Conservation (phyloP, 2,888 invertebrate genomes). For the Spisula solida region DNA sequence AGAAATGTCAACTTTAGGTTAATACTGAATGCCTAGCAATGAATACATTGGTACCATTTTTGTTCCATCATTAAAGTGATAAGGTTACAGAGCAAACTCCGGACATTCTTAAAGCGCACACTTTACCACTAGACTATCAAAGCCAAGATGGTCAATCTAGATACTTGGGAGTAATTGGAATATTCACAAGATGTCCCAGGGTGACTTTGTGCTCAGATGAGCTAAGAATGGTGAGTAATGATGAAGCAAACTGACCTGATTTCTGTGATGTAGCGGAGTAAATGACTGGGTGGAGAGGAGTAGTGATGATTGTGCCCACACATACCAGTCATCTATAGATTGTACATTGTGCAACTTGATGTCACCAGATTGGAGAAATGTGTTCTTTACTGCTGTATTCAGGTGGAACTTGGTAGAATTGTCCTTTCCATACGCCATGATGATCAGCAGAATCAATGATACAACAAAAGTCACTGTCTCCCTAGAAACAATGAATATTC, state of each 20-base stretch:
- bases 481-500: slow-evolving; percentile 49
- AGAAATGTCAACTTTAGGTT: too few relatives aligned
- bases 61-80: too few relatives aligned
- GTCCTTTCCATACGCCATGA: slow-evolving; percentile 85
- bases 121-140: too few relatives aligned
- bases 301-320: slow-evolving; percentile 78
- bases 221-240: background rate
- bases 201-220: too few relatives aligned
- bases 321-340: slow-evolving; percentile 75
- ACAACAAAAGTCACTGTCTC: slow-evolving; percentile 62
- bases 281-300: slow-evolving; percentile 74
- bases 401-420: slow-evolving; percentile 74
- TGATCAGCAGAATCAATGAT: slow-evolving; percentile 76
- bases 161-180: too few relatives aligned
- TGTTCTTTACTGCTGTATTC: slow-evolving; percentile 80
- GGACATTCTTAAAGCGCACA: too few relatives aligned
- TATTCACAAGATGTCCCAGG: too few relatives aligned
- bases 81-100: too few relatives aligned
- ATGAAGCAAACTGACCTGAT: slow-evolving; percentile 30
- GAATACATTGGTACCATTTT: too few relatives aligned
- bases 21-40: too few relatives aligned
- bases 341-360: slow-evolving; percentile 69
- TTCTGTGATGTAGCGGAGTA: slow-evolving; percentile 20
- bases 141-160: too few relatives aligned
- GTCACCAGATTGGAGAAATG: slow-evolving; percentile 70